A percentile compares a stretch with the other conserved stretches of the same genome.
Conservation (phyloP, 2,113 vertebrate genomes). For the Protomyctophum bolini region DNA sequence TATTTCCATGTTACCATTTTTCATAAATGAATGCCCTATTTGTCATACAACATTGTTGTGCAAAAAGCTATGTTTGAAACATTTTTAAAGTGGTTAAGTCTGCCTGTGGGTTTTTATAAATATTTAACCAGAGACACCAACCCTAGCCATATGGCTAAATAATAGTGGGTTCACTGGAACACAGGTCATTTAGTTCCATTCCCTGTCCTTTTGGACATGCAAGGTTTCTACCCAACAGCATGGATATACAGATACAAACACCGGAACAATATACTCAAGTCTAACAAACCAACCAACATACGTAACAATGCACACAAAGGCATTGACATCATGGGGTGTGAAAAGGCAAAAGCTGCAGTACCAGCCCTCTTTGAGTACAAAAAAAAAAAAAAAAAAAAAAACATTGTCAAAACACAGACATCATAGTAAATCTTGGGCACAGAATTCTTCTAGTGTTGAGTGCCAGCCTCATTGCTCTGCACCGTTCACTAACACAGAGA, state of each 20-base stretch:
- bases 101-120: too few species aligned
- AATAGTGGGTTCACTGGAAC: too few species aligned
- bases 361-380: slow-evolving; percentile 72
- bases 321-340: slow-evolving; percentile 65
- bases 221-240: too few species aligned
- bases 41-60: too few species aligned
- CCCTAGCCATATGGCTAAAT: too few species aligned
- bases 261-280: slow-evolving; percentile 54
- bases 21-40: too few species aligned
- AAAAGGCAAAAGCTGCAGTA: slow-evolving; percentile 72
- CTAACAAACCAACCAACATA: slow-evolving; percentile 43
- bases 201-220: too few species aligned
- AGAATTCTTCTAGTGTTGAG: slow-evolving; percentile 36
- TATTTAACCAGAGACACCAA: too few species aligned
- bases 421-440: slow-evolving; percentile 42
- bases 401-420: slow-evolving; percentile 53
- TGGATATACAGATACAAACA: slow-evolving; percentile 31
- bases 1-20: too few species aligned
- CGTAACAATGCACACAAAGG: slow-evolving; percentile 54
- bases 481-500: slow-evolving; percentile 9
- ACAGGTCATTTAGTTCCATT: too few species aligned
- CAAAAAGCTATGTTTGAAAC: too few species aligned
- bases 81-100: too few species aligned
- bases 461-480: slow-evolving; percentile 48
- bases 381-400: slow-evolving; percentile 31